A percentile compares a stretch with the other conserved stretches of the same genome.
Evolutionary conservation across 2,797 vertebrate genomes (phyloP).

Genomic region (Martes flavigula): DNA sequence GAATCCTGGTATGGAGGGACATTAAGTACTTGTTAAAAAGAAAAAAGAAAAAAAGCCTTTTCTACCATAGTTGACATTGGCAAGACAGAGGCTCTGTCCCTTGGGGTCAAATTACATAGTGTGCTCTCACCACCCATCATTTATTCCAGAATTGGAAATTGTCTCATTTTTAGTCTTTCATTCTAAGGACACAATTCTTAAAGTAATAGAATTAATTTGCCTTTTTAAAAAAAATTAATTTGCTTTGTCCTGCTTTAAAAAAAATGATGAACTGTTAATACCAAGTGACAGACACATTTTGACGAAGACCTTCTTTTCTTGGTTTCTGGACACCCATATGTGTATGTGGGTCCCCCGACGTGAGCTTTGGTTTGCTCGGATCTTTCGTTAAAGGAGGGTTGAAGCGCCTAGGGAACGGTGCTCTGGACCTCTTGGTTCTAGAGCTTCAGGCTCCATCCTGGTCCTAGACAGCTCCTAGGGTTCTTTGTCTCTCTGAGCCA

Average conservation of each 20-base stretch:
- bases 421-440: neutral
- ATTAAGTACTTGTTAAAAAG: neutral
- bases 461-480: neutral
- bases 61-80: neutral
- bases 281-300: neutral
- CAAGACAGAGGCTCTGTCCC: neutral
- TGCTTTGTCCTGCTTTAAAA: neutral
- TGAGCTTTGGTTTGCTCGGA: neutral
- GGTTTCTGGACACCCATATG: neutral
- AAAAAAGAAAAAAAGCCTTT: neutral
- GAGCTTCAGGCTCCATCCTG: neutral
- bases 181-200: conserved; percentile 5
- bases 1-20: neutral
- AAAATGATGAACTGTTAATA: neutral
- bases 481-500: neutral
- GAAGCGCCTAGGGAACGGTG: neutral
- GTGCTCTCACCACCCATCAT: neutral
- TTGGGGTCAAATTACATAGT: neutral
- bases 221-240: neutral
- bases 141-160: neutral
- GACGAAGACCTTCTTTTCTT: neutral
- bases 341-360: neutral
- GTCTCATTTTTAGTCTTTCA: conserved; percentile 32
- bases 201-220: conserved; percentile 23
- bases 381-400: neutral